Evolutionary conservation across 2,888 invertebrate species (phyloP), one percentile per base, ranked within the genome.

Genomic region (Psococerastis gibbosa): DNA sequence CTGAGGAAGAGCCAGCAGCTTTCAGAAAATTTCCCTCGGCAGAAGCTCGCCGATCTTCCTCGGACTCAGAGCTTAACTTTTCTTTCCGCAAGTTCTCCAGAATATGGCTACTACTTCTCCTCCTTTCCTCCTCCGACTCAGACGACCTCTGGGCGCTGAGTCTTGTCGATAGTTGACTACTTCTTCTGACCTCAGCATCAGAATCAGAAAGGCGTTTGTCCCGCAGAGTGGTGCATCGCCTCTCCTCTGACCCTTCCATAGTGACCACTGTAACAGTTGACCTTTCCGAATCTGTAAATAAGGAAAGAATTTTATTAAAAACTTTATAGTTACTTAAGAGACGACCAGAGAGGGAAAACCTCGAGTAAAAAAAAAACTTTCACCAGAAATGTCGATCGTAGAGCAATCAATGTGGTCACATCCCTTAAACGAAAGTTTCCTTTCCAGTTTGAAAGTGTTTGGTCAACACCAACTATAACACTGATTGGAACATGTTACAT

Each of bases 1-100:
- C 38, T 3, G 38, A 38, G 20, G 38, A 38, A 5, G 38, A 38
- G 3, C 38, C 38, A 5, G 38, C 38, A 5, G 38, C 22, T 18
- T 20, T 38, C 6, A 38, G 20, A 38, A 38, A 17, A 5, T 38
- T 38, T 11, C 18, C 38, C 6, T 38, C 35, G 6, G 35, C 16
- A 9, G 13, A 9, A 15, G 18, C 35, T 13, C 13, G 16, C 20
- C 22, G 17, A 13, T 38, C 38, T 38, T 38, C 38, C 22, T 38
- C 38, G 4, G 38, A 38, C 22, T 38, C 38, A 4, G 38, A 38
- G 6, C 17, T 18, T 20, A 20, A 18, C 38, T 38, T 38, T 18
- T 38, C 38, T 22, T 11, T 38, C 22, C 18, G 17, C 6, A 15
- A 20, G 22, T 17, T 38, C 3, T 38, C 38, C 20, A 20, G 20